Evolutionary conservation across 2,797 vertebrate species (phyloP).

Genomic region (Glossophaga mutica): DNA sequence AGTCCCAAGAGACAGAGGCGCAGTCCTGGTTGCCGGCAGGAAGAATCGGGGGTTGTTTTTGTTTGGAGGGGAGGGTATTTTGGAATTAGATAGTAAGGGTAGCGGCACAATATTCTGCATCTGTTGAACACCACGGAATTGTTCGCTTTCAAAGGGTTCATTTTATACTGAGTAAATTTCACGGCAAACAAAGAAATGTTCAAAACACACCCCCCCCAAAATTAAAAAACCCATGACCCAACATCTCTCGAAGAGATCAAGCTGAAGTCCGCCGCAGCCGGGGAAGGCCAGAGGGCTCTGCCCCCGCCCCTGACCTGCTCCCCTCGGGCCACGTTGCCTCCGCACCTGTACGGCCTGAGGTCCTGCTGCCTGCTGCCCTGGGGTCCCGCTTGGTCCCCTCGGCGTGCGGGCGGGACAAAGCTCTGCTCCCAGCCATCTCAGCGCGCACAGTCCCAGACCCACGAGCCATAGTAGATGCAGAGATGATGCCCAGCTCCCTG

Average conservation of each 20-base stretch:
- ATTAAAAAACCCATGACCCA: too few species aligned
- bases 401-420: accelerated
- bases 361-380: accelerated
- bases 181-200: not conserved
- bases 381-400: accelerated
- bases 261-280: accelerated
- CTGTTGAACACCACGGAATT: not conserved
- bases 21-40: accelerated
- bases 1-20: too few species aligned
- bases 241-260: too few species aligned
- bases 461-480: accelerated
- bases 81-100: too few species aligned
- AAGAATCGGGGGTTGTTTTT: not conserved
- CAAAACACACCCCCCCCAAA: accelerated
- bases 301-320: not conserved
- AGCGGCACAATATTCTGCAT: accelerated
- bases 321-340: accelerated
- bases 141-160: accelerated
- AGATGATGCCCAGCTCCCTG: too few species aligned
- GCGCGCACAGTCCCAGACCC: too few species aligned
- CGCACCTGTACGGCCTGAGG: accelerated
- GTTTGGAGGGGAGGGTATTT: not conserved
- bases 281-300: not conserved
- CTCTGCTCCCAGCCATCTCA: too few species aligned
- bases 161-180: too few species aligned